Percentiles rank a stretch among this genome's conserved stretches.
Conservation (phyloP, 2,888 invertebrate genomes). For the Phaonia tiefii region DNA sequence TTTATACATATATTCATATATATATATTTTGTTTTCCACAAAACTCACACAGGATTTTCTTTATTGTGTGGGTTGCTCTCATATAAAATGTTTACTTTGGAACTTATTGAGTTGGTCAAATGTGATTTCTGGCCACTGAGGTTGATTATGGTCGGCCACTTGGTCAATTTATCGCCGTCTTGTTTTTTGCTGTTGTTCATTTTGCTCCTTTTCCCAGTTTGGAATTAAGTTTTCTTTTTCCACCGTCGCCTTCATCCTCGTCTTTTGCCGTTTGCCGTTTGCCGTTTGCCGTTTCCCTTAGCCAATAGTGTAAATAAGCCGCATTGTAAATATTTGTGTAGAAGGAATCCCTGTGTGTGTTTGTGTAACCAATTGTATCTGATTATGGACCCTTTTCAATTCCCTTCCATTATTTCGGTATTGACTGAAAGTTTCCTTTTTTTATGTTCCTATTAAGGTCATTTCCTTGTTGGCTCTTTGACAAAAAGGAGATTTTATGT, state of each 20-base stretch:
- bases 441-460: conserved; percentile 33
- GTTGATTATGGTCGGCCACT: conserved; percentile 76
- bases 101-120: conserved; percentile 70
- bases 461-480: conserved; percentile 52
- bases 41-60: conserved; percentile 11
- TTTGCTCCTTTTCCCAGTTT: conserved; percentile 26
- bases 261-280: no score
- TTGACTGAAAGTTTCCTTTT: not conserved
- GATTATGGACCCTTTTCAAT: conserved; percentile 55
- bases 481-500: conserved; percentile 42
- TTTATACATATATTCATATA: no score
- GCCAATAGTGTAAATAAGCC: conserved; percentile 62
- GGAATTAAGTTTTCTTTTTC: conserved; percentile 32
- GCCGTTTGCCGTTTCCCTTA: conserved; percentile 19
- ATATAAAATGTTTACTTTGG: conserved; percentile 64
- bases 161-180: conserved; percentile 61
- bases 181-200: conserved; percentile 18
- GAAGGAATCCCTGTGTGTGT: not conserved
- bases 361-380: conserved; percentile 54
- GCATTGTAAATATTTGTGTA: conserved; percentile 64
- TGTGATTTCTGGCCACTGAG: conserved; percentile 78
- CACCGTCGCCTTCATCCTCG: no score
- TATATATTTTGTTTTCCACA: no score
- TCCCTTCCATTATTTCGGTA: conserved; percentile 1
- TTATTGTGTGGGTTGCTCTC: not conserved